phyloP scores from a whole-genome alignment of 2,113 vertebrate species.

The Porphyrio hochstetteri region DNA sequence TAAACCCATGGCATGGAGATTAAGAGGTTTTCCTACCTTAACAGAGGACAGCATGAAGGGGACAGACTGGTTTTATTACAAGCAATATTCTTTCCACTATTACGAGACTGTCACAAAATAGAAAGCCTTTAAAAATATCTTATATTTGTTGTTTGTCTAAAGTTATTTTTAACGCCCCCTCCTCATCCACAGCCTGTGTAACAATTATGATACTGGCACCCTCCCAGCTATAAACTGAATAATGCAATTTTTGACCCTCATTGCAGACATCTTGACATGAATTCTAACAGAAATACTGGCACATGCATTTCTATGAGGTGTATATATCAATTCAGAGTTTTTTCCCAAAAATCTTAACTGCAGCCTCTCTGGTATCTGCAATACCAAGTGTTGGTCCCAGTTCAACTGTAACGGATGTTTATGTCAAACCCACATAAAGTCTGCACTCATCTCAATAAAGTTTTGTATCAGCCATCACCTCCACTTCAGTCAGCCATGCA shows the following conservation, averaged over 20 bases:
- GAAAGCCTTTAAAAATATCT: neutral
- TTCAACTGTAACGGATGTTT: neutral
- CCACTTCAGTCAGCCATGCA: neutral
- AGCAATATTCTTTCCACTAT: neutral
- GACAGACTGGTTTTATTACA: neutral
- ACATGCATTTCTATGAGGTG: neutral
- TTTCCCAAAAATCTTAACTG: neutral
- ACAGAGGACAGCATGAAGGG: neutral
- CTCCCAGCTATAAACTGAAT: neutral
- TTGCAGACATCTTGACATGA: neutral
- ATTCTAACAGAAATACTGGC: neutral
- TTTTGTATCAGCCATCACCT: neutral
- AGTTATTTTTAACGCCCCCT: neutral
- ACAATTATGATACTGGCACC: neutral
- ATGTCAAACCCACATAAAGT: neutral
- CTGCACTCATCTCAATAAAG: neutral
- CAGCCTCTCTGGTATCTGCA: neutral
- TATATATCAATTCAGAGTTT: neutral
- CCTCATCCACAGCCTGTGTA: neutral
- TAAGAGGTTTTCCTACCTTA: neutral
- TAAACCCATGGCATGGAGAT: neutral
- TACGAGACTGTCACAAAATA: neutral
- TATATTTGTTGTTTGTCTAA: neutral
- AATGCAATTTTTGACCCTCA: neutral
- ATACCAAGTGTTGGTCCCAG: neutral